Conservation (phyloP, 2,113 vertebrate genomes). For the Epinephelus moara region DNA sequence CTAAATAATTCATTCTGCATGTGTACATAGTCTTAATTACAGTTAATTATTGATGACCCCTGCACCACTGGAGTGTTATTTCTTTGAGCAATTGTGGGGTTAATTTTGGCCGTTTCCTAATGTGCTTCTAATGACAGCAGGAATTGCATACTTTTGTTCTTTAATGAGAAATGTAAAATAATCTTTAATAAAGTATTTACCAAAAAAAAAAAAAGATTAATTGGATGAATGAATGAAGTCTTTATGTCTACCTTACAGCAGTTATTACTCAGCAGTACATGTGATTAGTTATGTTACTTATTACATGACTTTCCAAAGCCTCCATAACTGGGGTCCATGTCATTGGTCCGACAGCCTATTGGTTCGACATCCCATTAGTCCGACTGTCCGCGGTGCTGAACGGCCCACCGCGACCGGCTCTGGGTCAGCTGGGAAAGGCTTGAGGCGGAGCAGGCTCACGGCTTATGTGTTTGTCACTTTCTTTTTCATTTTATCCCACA, state of each 20-base stretch:
- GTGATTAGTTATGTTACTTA: background rate
- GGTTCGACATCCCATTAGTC: no score
- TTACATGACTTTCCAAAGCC: background rate
- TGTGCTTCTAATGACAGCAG: conserved; percentile 6
- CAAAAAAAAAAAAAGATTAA: background rate
- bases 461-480: no score
- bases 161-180: background rate
- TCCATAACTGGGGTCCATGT: background rate
- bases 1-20: conserved; percentile 82
- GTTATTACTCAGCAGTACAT: background rate
- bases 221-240: background rate
- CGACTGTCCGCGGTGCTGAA: no score
- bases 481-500: no score
- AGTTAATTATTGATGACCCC: conserved; percentile 78
- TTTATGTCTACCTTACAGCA: background rate
- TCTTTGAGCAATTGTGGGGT: conserved; percentile 40
- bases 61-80: conserved; percentile 61
- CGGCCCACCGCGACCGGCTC: no score
- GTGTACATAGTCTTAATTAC: conserved; percentile 83
- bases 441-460: no score
- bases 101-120: conserved; percentile 37
- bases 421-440: no score
- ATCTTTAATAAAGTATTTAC: conserved; percentile 2
- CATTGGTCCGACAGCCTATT: no score
- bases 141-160: conserved; percentile 1